Evolutionary conservation across 30 jellyfish, hydroid and myxozoan genomes (phyloP).

Genomic region (Chironex yamaguchii): DNA sequence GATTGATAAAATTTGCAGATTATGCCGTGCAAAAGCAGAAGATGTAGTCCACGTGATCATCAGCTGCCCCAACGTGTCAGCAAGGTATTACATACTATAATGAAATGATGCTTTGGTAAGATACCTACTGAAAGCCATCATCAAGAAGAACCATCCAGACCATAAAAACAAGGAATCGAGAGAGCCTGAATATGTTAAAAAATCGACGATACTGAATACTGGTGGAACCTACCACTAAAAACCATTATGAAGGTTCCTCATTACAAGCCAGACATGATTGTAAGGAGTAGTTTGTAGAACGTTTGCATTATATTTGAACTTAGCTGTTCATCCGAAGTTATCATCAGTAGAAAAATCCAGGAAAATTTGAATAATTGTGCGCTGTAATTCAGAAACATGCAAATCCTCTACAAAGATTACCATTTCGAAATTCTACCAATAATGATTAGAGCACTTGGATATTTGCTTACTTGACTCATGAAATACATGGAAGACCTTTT

Average conservation of each 20-base stretch:
- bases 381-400: not conserved
- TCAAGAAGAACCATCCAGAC: not conserved
- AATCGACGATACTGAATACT: not conserved
- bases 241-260: not conserved
- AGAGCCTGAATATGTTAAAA: not conserved
- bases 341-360: not conserved
- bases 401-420: not conserved
- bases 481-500: not conserved
- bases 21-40: not conserved
- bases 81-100: not conserved
- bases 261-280: not conserved
- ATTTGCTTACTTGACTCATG: not conserved
- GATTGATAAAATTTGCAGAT: not conserved
- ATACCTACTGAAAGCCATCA: not conserved
- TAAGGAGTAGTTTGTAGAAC: not conserved
- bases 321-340: not conserved
- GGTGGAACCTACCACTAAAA: not conserved
- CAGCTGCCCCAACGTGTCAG: constrained; percentile 20
- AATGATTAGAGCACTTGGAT: not conserved
- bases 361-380: not conserved
- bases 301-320: not conserved
- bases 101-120: constrained; percentile 3
- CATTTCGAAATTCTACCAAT: not conserved
- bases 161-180: not conserved
- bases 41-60: constrained; percentile 10